Evolutionary conservation across 2,797 vertebrate genomes (phyloP), one percentile per base, ranked within the genome.

Genomic region (Limnodromus scolopaceus): DNA sequence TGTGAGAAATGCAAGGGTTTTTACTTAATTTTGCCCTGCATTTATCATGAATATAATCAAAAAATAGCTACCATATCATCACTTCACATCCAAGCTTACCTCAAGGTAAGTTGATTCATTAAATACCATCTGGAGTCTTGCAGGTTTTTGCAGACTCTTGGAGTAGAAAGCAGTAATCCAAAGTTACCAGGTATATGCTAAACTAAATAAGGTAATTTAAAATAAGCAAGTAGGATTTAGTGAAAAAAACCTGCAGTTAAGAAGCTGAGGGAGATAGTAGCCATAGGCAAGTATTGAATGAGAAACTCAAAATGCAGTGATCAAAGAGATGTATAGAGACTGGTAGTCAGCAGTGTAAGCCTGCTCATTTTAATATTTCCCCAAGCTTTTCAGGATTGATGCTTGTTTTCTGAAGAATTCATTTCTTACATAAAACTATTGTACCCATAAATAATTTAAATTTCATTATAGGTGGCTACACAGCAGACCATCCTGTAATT

Each of bases 401-500:
- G 60, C 13, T 57, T 49, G 5, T 60, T 92, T 90, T 79, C 39
- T 76, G 70, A 79, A 84, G 14, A 72, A 45, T 49, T 72, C 28
- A 24, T 78, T 77, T 79, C 22, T 72, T 83, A 28, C 4, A 9
- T 78, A 53, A n/a, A 83, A 28, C 16, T 83, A 3, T n/a, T 88
- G 23, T 81, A 13, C 11, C 30, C 77, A 3, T 77, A 77, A 92
- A 43, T 72, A 0, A 57, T 69, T 64, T 87, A 41, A 89, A 81
- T 93, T 65, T 79, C 82, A 9, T 84, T 84, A 5, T 43, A 99
- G 99, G 99, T 36, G 99, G 99, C 39, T 99, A 99, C 94, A 97
- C 99, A 13, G 98, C 99, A n/a, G 99, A 98, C 84, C 99, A 99
- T 93, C 99, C 99, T 0, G 99, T 99, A 78, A 99, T 99, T 94